A percentile compares a stretch with the other conserved stretches of the same genome.
phyloP scores from a whole-genome alignment of 2,113 vertebrate genomes.

The Bagarius yarrelli region DNA sequence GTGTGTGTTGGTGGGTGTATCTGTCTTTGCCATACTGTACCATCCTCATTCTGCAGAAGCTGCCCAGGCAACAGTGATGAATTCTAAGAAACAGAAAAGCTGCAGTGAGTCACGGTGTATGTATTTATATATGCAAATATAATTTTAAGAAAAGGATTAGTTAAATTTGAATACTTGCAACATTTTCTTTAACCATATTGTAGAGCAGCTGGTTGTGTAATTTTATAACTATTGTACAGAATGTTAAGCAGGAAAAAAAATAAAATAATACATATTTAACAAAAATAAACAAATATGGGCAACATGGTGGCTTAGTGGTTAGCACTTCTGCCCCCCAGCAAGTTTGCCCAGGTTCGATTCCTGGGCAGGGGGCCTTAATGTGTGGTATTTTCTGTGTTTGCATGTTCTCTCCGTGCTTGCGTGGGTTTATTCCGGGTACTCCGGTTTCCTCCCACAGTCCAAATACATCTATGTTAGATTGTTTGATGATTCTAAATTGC shows the following conservation, averaged over 20 bases:
- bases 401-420: too few relatives aligned
- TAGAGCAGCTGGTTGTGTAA: too few relatives aligned
- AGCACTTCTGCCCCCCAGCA: too few relatives aligned
- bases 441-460: too few relatives aligned
- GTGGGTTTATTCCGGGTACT: too few relatives aligned
- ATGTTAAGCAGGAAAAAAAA: background rate
- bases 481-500: too few relatives aligned
- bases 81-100: conserved; percentile 21
- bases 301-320: background rate
- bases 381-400: too few relatives aligned
- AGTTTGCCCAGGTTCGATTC: too few relatives aligned
- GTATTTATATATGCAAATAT: conserved; percentile 29
- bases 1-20: background rate
- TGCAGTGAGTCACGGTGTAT: background rate
- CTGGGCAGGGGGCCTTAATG: too few relatives aligned
- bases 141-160: background rate
- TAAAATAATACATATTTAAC: background rate
- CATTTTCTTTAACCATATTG: too few relatives aligned
- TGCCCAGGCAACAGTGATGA: conserved; percentile 29
- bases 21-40: conserved; percentile 7
- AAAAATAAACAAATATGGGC: background rate
- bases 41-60: conserved; percentile 13
- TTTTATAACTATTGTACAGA: background rate
- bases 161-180: too few relatives aligned
- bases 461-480: too few relatives aligned